Evolutionary conservation across 92 coral and sea anemone species (phyloP).

Genomic region (Porites lobata): DNA sequence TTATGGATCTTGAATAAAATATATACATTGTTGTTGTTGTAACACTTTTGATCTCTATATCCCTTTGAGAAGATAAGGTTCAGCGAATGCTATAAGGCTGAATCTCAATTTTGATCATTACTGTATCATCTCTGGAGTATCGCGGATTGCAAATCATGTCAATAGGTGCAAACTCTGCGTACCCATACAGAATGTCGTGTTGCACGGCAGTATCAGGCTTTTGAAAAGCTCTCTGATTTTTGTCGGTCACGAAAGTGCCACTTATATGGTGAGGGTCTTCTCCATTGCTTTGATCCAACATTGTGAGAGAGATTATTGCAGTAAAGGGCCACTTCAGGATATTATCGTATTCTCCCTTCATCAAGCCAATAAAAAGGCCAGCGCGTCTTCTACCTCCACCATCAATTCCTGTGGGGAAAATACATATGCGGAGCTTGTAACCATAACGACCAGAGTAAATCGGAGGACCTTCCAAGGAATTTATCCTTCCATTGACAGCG

Average conservation of each 20-base stretch:
- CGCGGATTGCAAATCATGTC: constrained; percentile 66
- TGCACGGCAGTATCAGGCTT: constrained; percentile 68
- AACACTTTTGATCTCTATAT: too few relatives aligned
- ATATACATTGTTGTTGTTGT: too few relatives aligned
- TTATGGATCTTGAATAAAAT: too few relatives aligned
- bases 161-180: constrained; percentile 82
- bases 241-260: constrained; percentile 82
- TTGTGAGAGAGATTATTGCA: constrained; percentile 78
- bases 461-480: constrained; percentile 82
- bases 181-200: constrained; percentile 81
- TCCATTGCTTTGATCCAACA: constrained; percentile 78
- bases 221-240: constrained; percentile 78
- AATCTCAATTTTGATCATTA: constrained; percentile 73
- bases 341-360: constrained; percentile 67
- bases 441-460: constrained; percentile 78
- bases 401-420: constrained; percentile 78
- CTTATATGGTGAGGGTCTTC: constrained; percentile 76
- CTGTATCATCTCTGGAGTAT: constrained; percentile 65
- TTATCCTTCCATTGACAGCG: constrained; percentile 48
- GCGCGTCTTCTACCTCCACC: constrained; percentile 68
- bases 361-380: constrained; percentile 82
- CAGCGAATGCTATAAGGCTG: constrained; percentile 31
- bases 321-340: constrained; percentile 86
- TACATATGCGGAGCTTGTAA: constrained; percentile 74
- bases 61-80: background rate